phyloP scores from a whole-genome alignment of 2,888 invertebrate genomes.

The Lysandra coridon region DNA sequence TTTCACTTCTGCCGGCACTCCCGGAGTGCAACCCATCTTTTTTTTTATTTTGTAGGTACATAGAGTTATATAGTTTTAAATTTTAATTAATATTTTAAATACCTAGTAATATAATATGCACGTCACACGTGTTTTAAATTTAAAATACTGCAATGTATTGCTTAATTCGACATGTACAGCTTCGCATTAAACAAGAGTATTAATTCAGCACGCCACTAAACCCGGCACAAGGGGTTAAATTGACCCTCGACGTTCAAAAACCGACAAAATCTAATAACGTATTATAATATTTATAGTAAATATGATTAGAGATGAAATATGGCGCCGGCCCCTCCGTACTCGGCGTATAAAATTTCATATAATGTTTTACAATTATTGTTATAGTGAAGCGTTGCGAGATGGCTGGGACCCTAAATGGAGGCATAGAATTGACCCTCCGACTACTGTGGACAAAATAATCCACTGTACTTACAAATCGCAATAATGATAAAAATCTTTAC shows the following conservation, averaged over 20 bases:
- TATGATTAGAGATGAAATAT: constrained; percentile 50
- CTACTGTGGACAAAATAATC: constrained; percentile 1
- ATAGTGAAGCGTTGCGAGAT: constrained; percentile 13
- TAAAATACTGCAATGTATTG: background rate
- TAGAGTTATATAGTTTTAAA: too few relatives aligned
- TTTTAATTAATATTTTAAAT: too few relatives aligned
- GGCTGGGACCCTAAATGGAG: background rate
- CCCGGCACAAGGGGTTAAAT: constrained; percentile 10
- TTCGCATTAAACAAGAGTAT: constrained; percentile 16
- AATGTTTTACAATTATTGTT: constrained; percentile 27
- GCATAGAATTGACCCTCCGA: background rate
- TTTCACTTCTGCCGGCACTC: too few relatives aligned
- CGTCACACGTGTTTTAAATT: background rate
- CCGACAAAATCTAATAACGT: constrained; percentile 50
- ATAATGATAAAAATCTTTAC: background rate
- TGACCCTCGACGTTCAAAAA: constrained; percentile 47
- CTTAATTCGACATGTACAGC: background rate
- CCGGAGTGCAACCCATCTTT: too few relatives aligned
- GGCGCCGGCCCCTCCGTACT: constrained; percentile 28
- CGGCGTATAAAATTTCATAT: constrained; percentile 18
- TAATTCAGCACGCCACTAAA: constrained; percentile 15
- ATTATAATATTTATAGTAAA: constrained; percentile 53
- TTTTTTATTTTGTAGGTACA: too few relatives aligned
- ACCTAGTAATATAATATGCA: background rate
- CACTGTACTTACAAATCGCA: background rate